phyloP scores from a whole-genome alignment of 2,113 vertebrate genomes.

The Eidolon helvum region DNA sequence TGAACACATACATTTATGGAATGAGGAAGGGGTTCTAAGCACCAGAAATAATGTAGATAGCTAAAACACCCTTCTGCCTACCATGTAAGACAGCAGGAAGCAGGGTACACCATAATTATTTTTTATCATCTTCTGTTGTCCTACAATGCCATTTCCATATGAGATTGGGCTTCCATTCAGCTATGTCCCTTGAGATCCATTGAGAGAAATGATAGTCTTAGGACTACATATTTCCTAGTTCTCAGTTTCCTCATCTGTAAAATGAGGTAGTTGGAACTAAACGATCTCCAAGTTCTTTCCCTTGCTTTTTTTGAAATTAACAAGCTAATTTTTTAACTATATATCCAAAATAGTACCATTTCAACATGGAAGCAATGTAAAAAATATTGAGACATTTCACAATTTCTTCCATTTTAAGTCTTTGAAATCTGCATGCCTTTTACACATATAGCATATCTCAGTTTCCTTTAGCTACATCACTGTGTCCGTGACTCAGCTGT shows the following conservation, averaged over 20 bases:
- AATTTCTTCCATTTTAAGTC: no score
- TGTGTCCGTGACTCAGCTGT: no score
- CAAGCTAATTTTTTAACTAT: not conserved
- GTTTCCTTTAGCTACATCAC: no score
- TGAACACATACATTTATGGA: not conserved
- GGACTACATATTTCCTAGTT: not conserved
- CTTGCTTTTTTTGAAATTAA: not conserved
- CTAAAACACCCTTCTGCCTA: not conserved
- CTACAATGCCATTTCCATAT: not conserved
- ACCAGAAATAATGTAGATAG: not conserved
- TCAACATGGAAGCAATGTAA: not conserved
- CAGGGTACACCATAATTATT: not conserved
- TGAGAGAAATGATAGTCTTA: constrained; percentile 9
- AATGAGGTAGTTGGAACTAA: not conserved
- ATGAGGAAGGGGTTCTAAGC: not conserved
- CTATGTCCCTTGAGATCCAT: not conserved
- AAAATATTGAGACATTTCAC: not conserved
- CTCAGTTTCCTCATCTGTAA: not conserved
- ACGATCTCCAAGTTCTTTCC: not conserved
- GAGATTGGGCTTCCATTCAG: not conserved
- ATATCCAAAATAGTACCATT: not conserved
- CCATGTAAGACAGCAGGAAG: constrained; percentile 1
- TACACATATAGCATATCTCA: no score
- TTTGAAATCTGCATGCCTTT: not conserved
- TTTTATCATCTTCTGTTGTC: not conserved